These are phyloP conservation scores for Heliocidaris erythrogramma DNA, from an alignment of 35 echinoderm and acorn worm species.

Conservation along the genomic window DNA sequence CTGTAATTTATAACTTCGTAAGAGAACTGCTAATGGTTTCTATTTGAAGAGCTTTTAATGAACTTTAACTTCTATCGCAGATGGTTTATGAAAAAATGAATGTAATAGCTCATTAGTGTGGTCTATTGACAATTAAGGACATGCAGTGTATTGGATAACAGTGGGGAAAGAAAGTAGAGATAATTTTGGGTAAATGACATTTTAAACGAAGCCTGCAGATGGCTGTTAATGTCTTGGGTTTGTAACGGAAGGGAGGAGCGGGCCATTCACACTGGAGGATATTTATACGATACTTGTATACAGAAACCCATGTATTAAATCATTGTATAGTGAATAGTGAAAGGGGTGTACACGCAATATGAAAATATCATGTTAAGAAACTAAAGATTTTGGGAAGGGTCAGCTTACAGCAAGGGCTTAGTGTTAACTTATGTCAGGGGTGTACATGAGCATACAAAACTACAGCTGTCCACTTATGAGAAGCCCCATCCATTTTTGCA, in stretches of 20 bases:
- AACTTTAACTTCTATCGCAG: background rate
- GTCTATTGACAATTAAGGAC: background rate
- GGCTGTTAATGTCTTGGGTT: background rate
- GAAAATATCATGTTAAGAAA: no score
- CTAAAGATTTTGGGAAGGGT: no score
- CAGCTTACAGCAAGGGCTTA: no score
- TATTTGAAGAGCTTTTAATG: background rate
- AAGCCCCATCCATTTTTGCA: no score
- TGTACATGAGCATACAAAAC: no score
- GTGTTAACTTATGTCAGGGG: no score
- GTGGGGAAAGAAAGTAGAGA: background rate
- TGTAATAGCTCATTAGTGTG: background rate
- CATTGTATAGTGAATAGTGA: no score
- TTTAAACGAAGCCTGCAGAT: conserved; percentile 1
- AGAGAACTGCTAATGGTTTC: background rate
- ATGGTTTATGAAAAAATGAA: background rate
- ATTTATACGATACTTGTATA: background rate
- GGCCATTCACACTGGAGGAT: background rate
- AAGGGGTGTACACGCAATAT: no score
- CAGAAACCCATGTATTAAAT: no score
- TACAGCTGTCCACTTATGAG: no score
- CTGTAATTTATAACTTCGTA: background rate
- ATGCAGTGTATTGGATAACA: background rate
- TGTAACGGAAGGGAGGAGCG: background rate
- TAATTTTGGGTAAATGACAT: background rate